Conservation (phyloP, 2,113 vertebrate genomes). For the Ophiodon elongatus region DNA sequence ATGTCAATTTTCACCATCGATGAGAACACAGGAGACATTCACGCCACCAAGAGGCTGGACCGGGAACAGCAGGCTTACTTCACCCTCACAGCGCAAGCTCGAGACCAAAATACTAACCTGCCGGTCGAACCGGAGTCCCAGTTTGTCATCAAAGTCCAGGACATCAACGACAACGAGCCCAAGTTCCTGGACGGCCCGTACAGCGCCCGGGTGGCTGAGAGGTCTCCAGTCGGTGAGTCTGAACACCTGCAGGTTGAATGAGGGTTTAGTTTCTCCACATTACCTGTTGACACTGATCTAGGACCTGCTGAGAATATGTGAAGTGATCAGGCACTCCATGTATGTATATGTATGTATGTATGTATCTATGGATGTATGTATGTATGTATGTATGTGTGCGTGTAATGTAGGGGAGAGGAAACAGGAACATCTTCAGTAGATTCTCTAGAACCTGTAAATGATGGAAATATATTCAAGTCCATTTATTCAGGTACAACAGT, state of each 20-base stretch:
- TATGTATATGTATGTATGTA: no score
- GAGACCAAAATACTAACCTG: conserved; percentile 87
- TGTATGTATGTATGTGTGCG: no score
- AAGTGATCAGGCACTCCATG: no score
- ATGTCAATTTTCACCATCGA: conserved; percentile 95
- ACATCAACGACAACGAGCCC: conserved; percentile 80
- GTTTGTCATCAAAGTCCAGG: conserved; percentile 89
- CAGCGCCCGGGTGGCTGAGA: conserved; percentile 88
- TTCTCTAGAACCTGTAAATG: no score
- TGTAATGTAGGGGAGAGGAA: no score
- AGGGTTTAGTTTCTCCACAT: no score
- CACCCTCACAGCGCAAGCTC: conserved; percentile 89
- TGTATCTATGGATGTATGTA: no score
- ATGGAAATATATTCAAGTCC: no score
- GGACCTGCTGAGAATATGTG: no score
- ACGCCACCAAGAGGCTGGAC: conserved; percentile 92
- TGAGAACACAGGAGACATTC: conserved; percentile 94
- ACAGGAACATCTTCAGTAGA: no score
- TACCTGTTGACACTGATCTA: no score
- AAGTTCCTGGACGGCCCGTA: conserved; percentile 92
- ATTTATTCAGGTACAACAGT: no score
- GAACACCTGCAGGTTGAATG: background rate
- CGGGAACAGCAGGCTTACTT: conserved; percentile 94
- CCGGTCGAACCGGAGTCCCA: conserved; percentile 91
- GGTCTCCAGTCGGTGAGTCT: conserved; percentile 52